phyloP scores from a whole-genome alignment of 2,113 vertebrate genomes.

The Lophochroa leadbeateri region DNA sequence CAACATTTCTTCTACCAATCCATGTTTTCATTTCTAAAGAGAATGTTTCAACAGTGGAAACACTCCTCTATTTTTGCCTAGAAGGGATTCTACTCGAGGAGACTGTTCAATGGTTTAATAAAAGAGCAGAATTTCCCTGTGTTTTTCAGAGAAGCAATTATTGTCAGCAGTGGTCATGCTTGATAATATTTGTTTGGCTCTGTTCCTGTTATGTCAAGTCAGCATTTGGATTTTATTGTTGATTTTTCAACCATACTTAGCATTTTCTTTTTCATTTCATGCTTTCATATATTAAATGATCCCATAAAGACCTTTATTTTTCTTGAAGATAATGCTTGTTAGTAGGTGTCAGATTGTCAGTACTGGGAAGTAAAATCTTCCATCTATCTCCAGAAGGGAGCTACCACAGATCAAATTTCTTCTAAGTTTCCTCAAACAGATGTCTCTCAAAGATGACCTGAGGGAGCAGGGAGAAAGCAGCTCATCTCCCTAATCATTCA shows the following conservation, averaged over 20 bases:
- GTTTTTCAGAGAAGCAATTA: not conserved
- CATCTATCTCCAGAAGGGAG: not conserved
- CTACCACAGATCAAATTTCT: not conserved
- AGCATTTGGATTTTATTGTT: conserved; percentile 13
- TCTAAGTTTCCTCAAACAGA: not conserved
- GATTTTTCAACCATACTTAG: not conserved
- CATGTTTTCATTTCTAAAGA: not conserved
- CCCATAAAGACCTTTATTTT: not conserved
- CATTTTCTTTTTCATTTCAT: not conserved
- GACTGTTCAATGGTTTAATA: not conserved
- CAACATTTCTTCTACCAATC: not conserved
- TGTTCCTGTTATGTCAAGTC: not conserved
- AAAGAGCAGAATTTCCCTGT: not conserved
- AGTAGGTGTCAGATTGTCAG: not conserved
- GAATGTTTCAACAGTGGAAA: not conserved
- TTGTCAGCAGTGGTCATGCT: not conserved
- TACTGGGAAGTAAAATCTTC: not conserved
- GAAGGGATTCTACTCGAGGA: not conserved
- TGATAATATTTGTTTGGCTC: not conserved
- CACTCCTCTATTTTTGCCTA: not conserved
- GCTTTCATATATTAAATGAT: not conserved
- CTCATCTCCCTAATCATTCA: not conserved
- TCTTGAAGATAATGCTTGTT: not conserved
- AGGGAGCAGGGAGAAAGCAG: conserved; percentile 6
- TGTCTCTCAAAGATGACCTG: not conserved